Base-by-base conservation (phyloP, 2,888 invertebrate species). In the Dynastes hyllus region DNA sequence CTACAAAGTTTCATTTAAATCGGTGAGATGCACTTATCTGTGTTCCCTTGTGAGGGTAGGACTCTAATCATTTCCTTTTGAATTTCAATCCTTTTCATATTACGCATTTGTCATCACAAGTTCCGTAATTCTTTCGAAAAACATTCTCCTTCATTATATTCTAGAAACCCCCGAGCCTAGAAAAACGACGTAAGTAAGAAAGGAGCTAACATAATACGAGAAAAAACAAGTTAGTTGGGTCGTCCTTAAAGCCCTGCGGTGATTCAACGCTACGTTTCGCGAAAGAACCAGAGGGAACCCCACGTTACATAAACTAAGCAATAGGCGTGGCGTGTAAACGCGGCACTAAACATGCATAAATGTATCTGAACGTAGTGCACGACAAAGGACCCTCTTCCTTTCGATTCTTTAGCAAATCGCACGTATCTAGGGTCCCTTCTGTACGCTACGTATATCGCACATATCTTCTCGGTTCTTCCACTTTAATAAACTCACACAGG, bases 381-480 rank as follows among this genome's bases (percentile, higher is more conserved):
- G 73, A 75, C 73, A 63, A 75, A 75, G 63, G 29, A 22, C 22
- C 51, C 73, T 75, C 45, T 61, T 75, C 22, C 50, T 61, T 75
- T 61, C 45, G 73, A 40, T 8, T 69, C 73, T 75, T 61, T 75
- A 61, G 61, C 61, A 45, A 75, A 75, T 75, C 73, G 61, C 73
- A 61, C 61, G 29, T 29, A 45, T 63, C 61, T 40, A 69, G 40
- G 29, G 63, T 75, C 61, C 58, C 61, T 22, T 6, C n/a, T 22
- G 55, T 58, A 69, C 13, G 45, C 8, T 45, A 50, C 69, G 29
- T 61, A 61, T 16, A 50, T 71, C 32, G 32, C 5, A 37, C 32
- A 32, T 29, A 22, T 22, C 61, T 13, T 32, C 45, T 32, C 29
- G 27, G 11, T 29, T 13, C 27, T 32, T 63, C 63, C 32, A 29